phyloP scores from a whole-genome alignment of 2,797 vertebrate species.

The Arremon brunneinucha region DNA sequence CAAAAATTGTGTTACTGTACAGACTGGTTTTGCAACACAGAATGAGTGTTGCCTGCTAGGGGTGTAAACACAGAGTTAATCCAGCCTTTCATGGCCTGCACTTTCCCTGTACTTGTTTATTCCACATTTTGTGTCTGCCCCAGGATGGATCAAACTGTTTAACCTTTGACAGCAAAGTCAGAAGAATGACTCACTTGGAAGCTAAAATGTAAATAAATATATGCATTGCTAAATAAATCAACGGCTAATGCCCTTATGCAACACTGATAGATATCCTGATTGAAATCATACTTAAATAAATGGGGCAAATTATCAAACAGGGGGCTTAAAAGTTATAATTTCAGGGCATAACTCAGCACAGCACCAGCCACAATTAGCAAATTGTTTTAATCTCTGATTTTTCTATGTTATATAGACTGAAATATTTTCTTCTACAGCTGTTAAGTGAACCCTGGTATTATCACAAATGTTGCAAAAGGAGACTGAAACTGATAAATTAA shows the following conservation, averaged over 20 bases:
- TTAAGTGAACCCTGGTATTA: neutral
- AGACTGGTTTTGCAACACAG: constrained; percentile 5
- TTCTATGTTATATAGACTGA: neutral
- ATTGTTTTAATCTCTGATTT: neutral
- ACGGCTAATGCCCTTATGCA: neutral
- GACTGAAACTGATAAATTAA: neutral
- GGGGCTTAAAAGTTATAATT: neutral
- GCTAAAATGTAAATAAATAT: constrained; percentile 48
- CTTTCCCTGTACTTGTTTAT: constrained; percentile 37
- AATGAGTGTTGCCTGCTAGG: neutral
- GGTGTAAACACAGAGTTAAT: neutral
- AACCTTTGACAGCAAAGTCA: constrained; percentile 46
- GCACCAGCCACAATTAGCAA: neutral
- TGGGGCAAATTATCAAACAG: neutral
- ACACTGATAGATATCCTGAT: constrained; percentile 1
- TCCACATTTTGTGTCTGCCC: neutral
- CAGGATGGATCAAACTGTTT: constrained; percentile 34
- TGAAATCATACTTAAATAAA: constrained; percentile 2
- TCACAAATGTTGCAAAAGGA: neutral
- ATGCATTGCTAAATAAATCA: constrained; percentile 54
- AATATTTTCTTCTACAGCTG: neutral
- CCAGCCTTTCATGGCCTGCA: neutral
- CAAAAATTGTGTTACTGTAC: neutral
- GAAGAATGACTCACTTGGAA: constrained; percentile 44
- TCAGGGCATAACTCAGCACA: neutral